These are phyloP conservation scores for Busseola fusca DNA, from an alignment of 2,888 invertebrate species.

Conservation along the genomic window DNA sequence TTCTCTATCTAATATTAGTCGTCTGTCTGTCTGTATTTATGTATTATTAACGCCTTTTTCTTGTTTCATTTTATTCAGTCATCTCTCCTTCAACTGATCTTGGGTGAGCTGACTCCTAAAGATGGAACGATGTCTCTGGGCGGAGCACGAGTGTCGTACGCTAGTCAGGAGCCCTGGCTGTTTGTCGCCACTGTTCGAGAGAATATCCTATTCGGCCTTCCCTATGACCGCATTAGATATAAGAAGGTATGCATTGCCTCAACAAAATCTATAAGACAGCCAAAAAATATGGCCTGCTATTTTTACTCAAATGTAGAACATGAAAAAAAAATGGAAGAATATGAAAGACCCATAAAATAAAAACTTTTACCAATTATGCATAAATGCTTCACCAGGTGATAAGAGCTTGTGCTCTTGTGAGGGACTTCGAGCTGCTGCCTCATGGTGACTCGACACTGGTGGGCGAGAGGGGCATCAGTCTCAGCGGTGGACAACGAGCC, in stretches of 20 bases:
- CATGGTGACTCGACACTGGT: constrained; percentile 93
- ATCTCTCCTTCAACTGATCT: constrained; percentile 91
- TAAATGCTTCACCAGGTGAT: constrained; percentile 77
- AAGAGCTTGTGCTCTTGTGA: constrained; percentile 90
- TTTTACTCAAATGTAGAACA: no score
- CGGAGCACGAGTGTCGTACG: constrained; percentile 90
- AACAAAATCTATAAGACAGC: not conserved
- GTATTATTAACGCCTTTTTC: not conserved
- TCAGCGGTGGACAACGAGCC: constrained; percentile 95
- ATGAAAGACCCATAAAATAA: not conserved
- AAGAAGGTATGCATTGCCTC: constrained; percentile 77
- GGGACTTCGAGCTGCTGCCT: constrained; percentile 92
- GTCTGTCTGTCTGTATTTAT: not conserved
- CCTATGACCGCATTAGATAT: constrained; percentile 87
- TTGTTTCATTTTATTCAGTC: constrained; percentile 79
- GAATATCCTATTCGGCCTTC: constrained; percentile 94
- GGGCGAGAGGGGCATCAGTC: constrained; percentile 93
- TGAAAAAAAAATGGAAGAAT: no score
- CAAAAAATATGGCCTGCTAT: not conserved
- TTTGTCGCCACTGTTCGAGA: constrained; percentile 92
- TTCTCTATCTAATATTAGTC: no score
- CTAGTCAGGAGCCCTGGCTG: constrained; percentile 94
- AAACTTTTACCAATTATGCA: not conserved
- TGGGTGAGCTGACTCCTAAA: constrained; percentile 92
- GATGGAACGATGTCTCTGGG: constrained; percentile 90